These are phyloP conservation scores for Onychostruthus taczanowskii DNA, from an alignment of 2,113 vertebrate species.

Conservation along the genomic window DNA sequence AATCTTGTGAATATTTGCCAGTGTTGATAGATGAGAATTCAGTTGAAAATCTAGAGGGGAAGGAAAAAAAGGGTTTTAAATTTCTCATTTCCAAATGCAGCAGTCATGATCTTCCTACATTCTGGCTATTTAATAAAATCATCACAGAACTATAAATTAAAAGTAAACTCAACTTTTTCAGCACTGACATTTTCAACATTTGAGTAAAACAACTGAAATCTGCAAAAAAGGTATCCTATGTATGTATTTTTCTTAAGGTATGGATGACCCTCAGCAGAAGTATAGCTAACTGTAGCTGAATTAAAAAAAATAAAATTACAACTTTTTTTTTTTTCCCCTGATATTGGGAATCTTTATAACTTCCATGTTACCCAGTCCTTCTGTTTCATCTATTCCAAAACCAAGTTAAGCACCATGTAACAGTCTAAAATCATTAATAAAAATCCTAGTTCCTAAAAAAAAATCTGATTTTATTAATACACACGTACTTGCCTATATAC, in stretches of 20 bases:
- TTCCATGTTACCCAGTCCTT: neutral
- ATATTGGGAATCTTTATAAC: neutral
- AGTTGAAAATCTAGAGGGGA: conserved; percentile 90
- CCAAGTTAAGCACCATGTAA: neutral
- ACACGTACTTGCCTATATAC: neutral
- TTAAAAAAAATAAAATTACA: neutral
- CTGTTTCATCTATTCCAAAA: neutral
- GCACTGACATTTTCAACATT: neutral
- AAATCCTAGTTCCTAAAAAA: neutral
- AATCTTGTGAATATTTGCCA: conserved; percentile 99
- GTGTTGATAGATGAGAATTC: conserved; percentile 97
- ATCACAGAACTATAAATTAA: neutral
- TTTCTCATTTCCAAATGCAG: neutral
- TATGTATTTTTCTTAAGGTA: neutral
- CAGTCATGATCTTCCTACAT: neutral
- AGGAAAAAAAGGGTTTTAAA: neutral
- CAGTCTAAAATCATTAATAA: neutral
- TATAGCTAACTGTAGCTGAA: neutral
- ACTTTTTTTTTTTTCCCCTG: neutral
- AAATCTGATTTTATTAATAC: neutral
- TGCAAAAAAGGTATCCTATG: neutral
- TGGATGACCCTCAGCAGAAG: neutral
- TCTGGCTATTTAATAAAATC: neutral
- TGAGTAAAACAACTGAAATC: neutral
- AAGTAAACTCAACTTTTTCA: neutral